Evolutionary conservation across 2,888 invertebrate genomes (phyloP).

Genomic region (Apodemia mormo): DNA sequence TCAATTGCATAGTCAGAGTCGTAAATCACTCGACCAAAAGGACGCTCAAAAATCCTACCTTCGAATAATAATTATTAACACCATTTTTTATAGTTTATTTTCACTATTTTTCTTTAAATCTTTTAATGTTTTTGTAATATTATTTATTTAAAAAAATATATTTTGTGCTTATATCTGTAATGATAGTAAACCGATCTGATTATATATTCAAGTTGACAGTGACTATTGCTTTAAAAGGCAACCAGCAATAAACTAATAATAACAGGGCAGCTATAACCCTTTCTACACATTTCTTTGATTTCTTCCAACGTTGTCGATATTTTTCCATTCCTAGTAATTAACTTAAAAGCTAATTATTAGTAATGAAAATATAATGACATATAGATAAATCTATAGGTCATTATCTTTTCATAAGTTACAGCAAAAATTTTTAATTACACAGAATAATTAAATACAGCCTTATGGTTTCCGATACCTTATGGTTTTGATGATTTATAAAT

Average conservation of each 20-base stretch:
- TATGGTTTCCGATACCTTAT: constrained; percentile 12
- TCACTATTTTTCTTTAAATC: too few relatives aligned
- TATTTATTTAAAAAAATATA: too few relatives aligned
- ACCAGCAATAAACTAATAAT: constrained; percentile 70
- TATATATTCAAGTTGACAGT: constrained; percentile 50
- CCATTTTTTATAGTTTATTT: too few relatives aligned
- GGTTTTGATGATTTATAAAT: not conserved
- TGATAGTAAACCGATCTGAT: not conserved
- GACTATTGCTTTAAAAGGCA: constrained; percentile 61
- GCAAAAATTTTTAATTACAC: constrained; percentile 21
- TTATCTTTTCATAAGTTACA: constrained; percentile 40
- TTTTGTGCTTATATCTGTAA: too few relatives aligned
- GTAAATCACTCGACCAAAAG: too few relatives aligned
- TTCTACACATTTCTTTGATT: constrained; percentile 76
- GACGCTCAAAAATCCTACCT: too few relatives aligned
- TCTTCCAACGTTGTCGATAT: constrained; percentile 51
- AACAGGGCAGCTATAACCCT: constrained; percentile 57
- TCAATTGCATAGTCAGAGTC: too few relatives aligned
- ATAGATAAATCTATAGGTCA: constrained; percentile 44
- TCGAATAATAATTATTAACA: too few relatives aligned
- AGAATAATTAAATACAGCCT: constrained; percentile 21
- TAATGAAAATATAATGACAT: too few relatives aligned
- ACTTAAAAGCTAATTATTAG: constrained; percentile 21
- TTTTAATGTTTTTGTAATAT: too few relatives aligned
- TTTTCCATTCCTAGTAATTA: constrained; percentile 63